These are phyloP conservation scores for Ptychodera flava DNA, from an alignment of 35 echinoderm and acorn worm genomes.

Conservation along the genomic window DNA sequence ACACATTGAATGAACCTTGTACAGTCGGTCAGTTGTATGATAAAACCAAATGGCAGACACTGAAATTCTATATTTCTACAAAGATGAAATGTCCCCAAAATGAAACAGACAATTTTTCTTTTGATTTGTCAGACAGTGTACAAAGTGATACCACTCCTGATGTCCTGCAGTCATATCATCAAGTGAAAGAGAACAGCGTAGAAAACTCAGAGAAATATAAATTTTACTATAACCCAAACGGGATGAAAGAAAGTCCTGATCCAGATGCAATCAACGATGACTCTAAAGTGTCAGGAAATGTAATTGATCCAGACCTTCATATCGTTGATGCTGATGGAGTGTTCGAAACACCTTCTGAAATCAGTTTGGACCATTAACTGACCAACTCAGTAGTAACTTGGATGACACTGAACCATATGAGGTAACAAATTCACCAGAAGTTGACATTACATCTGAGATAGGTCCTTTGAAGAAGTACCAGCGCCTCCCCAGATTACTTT, in stretches of 20 bases:
- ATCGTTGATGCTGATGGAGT: neutral
- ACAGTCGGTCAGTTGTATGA: neutral
- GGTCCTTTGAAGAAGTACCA: neutral
- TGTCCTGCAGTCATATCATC: neutral
- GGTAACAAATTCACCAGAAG: neutral
- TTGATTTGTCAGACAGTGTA: neutral
- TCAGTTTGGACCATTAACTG: neutral
- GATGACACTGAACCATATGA: neutral
- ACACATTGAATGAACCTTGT: neutral
- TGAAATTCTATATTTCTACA: constrained; percentile 15
- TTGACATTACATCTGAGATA: neutral
- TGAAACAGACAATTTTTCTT: neutral
- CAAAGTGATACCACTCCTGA: neutral
- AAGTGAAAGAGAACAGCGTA: neutral
- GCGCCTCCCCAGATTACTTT: neutral
- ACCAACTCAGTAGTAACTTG: neutral
- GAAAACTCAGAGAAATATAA: neutral
- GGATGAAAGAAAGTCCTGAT: neutral
- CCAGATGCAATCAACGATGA: neutral
- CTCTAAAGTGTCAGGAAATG: neutral
- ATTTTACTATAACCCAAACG: no score
- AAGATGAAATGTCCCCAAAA: neutral
- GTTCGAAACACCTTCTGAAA: neutral
- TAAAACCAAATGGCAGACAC: neutral
- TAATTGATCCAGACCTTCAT: neutral